A percentile compares a stretch with the other conserved stretches of the same genome.
Evolutionary conservation across 2,888 invertebrate genomes (phyloP).

Genomic region (Acleris emargana): DNA sequence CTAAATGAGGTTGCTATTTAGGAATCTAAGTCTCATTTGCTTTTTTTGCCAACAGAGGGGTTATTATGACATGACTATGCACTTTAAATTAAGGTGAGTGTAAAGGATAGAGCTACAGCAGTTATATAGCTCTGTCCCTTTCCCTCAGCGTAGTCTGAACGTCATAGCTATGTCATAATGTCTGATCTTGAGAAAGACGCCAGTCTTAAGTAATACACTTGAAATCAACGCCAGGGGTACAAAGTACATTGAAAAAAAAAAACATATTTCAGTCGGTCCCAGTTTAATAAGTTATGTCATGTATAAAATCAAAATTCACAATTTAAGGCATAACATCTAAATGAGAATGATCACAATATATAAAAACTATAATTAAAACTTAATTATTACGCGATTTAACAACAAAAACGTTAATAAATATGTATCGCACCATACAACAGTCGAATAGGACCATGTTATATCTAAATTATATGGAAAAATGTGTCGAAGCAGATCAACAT

Average conservation of each 20-base stretch:
- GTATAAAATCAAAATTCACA: constrained; percentile 67
- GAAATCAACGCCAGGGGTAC: not conserved
- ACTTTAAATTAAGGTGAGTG: no score
- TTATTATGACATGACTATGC: no score
- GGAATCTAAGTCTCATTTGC: no score
- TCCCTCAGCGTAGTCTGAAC: no score
- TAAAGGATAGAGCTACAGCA: no score
- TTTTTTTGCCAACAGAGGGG: no score
- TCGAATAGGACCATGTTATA: constrained; percentile 20
- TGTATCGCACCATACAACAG: constrained; percentile 55
- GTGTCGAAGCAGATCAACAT: not conserved
- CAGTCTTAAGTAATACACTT: no score
- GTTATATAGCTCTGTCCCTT: no score
- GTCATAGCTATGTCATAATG: no score
- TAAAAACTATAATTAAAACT: constrained; percentile 34
- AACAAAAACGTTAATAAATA: constrained; percentile 35
- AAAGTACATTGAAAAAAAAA: constrained; percentile 40
- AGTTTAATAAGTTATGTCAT: constrained; percentile 78
- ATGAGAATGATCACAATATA: constrained; percentile 48
- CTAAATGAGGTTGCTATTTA: no score
- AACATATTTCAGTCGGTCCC: constrained; percentile 65
- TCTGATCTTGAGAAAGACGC: no score
- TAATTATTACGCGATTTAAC: constrained; percentile 31
- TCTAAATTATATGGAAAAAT: not conserved
- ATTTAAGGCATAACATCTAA: constrained; percentile 51